Evolutionary conservation across 2,797 vertebrate genomes (phyloP), one percentile per base, ranked within the genome.

Genomic region (Lacerta viridis): DNA sequence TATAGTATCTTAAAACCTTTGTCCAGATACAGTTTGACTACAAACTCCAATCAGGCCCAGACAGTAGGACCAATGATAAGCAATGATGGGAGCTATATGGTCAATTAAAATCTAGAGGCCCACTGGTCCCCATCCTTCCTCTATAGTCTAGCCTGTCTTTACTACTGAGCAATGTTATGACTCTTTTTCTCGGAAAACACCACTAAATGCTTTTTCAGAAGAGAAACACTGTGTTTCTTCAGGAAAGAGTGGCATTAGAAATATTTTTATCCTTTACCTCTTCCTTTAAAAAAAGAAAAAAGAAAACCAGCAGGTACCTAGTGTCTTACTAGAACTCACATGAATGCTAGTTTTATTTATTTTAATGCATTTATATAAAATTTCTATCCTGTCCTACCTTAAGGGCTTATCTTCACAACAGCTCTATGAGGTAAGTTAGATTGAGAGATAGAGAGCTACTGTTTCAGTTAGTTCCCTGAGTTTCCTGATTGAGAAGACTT

Each of bases 131-230:
- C 61, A 64, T 64, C 61, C 61, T 64, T 64, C 17, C 61, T 23
- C 61, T 55, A 4, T 55, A 55, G 50, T 55, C 50, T 25, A 50
- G 3, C n/a, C 39, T 69, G n/a, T 69, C 9, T 72, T 36, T 83
- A 23, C 17, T 10, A 36, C 3, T 55, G n/a, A 72, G 20, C 33
- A 61, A 46, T 27, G 36, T 33, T 78, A 68, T 86, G 20, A 68
- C 13, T 36, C 33, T 17, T 78, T n/a, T 55, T 55, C 50, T 15
- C 13, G 1, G 29, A 46, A 46, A 75, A 75, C 27, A 61, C 7
- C 36, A 61, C n/a, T 61, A 61, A 43, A 0, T 95, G 95, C 95
- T 91, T 92, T 96, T 94, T 97, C 95, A 95, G 97, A 39, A 89
- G 79, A 84, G 92, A 90, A 81, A 66, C 84, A 95, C 95, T 92